phyloP scores from a whole-genome alignment of 2,113 vertebrate genomes.

The Varanus komodoensis region DNA sequence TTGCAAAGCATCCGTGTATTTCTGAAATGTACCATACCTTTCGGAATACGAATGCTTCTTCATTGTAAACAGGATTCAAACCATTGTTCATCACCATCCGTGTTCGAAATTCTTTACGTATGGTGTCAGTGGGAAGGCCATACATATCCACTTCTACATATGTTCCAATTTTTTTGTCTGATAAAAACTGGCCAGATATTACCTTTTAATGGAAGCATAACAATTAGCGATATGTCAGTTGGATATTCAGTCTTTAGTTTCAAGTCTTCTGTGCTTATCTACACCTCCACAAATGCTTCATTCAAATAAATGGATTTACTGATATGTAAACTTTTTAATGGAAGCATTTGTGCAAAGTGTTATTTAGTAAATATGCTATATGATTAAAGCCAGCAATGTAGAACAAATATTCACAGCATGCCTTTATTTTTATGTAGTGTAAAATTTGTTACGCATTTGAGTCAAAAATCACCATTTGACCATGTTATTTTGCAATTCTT shows the following conservation, averaged over 20 bases:
- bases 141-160: slow-evolving; percentile 99
- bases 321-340: neutral
- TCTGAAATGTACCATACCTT: slow-evolving; percentile 82
- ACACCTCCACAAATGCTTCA: neutral
- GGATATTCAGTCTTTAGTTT: neutral
- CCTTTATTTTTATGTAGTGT: neutral
- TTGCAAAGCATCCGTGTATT: neutral
- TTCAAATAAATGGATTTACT: neutral
- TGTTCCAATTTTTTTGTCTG: slow-evolving; percentile 97
- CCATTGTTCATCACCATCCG: slow-evolving; percentile 99
- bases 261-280: neutral
- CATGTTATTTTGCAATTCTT: neutral
- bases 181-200: slow-evolving; percentile 97
- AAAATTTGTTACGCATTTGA: neutral
- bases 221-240: neutral
- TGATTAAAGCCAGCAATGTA: neutral
- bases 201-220: slow-evolving; percentile 78
- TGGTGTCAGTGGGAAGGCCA: slow-evolving; percentile 95
- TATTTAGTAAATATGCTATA: neutral
- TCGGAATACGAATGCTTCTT: slow-evolving; percentile 97
- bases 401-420: neutral
- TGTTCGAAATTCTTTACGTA: slow-evolving; percentile 96
- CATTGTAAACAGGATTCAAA: slow-evolving; percentile 97
- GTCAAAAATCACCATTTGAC: neutral
- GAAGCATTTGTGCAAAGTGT: neutral